A percentile compares a stretch with the other conserved stretches of the same genome.
Evolutionary conservation across 2,888 invertebrate species (phyloP).

Genomic region (Mycogona germanica): DNA sequence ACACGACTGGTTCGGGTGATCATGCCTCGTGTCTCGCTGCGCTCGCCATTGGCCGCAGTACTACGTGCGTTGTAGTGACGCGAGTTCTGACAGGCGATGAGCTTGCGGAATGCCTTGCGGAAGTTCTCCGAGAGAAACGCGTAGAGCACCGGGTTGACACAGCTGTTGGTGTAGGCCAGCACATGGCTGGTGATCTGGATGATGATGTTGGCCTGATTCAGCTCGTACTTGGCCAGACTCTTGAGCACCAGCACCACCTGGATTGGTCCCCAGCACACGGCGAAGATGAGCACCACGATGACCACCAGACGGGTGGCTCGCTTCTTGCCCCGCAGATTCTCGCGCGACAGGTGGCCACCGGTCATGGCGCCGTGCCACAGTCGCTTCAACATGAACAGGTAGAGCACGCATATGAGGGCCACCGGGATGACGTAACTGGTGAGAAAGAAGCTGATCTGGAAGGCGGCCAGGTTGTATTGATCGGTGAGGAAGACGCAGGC

Average conservation of each 20-base stretch:
- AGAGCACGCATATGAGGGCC: conserved; percentile 70
- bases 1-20: conserved; percentile 11
- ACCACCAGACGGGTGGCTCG: conserved; percentile 86
- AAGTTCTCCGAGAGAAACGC: conserved; percentile 91
- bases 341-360: conserved; percentile 66
- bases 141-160: conserved; percentile 88
- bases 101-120: conserved; percentile 62
- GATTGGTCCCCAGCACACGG: conserved; percentile 88
- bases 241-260: conserved; percentile 72
- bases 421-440: conserved; percentile 81
- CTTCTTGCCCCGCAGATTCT: conserved; percentile 68
- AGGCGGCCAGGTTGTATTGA: conserved; percentile 36
- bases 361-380: conserved; percentile 66
- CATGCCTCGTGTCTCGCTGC: conserved; percentile 15
- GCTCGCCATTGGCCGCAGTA: conserved; percentile 16
- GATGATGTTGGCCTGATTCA: conserved; percentile 50
- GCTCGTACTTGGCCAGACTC: conserved; percentile 55
- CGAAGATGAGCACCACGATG: conserved; percentile 81
- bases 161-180: conserved; percentile 84
- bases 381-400: conserved; percentile 76
- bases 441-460: conserved; percentile 70
- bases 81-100: conserved; percentile 29
- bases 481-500: conserved; percentile 26
- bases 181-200: conserved; percentile 66
- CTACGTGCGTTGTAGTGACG: conserved; percentile 2